Evolutionary conservation across 2,113 vertebrate genomes (phyloP), one percentile per base, ranked within the genome.

Genomic region (Archilochus colubris): DNA sequence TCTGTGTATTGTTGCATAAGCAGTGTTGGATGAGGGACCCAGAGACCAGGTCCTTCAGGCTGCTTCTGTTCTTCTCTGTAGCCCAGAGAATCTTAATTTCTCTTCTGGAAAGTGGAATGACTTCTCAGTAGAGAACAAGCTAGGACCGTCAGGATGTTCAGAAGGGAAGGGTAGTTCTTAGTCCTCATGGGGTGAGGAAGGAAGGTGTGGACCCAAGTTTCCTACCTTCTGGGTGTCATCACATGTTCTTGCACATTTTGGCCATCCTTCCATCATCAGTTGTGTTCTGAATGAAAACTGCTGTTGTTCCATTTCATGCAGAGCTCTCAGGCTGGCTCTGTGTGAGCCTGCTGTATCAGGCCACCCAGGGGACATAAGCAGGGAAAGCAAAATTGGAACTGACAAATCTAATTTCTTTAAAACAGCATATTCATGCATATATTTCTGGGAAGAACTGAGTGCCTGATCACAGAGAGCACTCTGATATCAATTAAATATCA

Each of bases 341-440:
- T 1, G 0, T 59, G 51, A 80, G 51, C 72, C 25, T 82, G 58
- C 73, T 70, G 7, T 46, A 6, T 85, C n/a, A 66, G 50, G 66
- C 36, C 27, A 25, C 30, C n/a, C 13, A 33, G 4, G 72, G n/a
- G 9, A 74, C 0, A 0, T 7, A 28, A 80, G 72, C 0, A 0
- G 63, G 25, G 66, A 57, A 68, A 43, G 50, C 44, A 70, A 16
- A 67, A 85, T 7, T 30, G 55, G 82, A 80, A 43, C 61, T 74
- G 53, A 10, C 46, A 77, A 10, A 67, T 58, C 79, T 59, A 1
- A 48, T 83, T 91, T 83, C 33, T 86, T 77, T 77, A 63, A 75
- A 91, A 54, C 23, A 64, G 22, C 6, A 1, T 16, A 11, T 40
- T 55, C 0, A 0, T 64, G 48, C 18, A 1, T 53, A 33, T 80